Base-by-base conservation (phyloP, 2,113 vertebrate genomes). In the Lophura nycthemera region DNA sequence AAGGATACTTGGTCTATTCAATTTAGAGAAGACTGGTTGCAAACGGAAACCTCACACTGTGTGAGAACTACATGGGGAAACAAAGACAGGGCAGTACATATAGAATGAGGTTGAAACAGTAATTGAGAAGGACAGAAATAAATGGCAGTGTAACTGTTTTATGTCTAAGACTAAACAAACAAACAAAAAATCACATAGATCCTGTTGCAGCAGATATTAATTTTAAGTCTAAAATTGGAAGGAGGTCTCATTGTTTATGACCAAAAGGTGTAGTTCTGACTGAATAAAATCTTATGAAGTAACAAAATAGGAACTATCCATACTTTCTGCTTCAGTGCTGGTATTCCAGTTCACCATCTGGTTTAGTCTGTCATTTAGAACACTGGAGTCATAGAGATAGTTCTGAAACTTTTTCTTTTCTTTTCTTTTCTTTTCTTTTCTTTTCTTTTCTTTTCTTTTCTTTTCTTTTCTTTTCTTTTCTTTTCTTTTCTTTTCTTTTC, bases 381-480 rank as follows among this genome's bases (percentile, higher is more conserved):
- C 15, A 10, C 2, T 24, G 2, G 1, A 15, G 2, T 59, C n/a
- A 32, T 10, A 85, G 38, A 65, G 66, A 52, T 8, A 5, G 2
- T 3, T 63, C 13, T 40, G 34, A 61, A 83, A 32, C 30, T 30
- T 54, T 25, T 27, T 66, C 22, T 74, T 45, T n/a, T n/a, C n/a
- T n/a, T n/a, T n/a, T n/a, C n/a, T 22, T 8, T 19, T 45, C 25
- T 10, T 29, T 72, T 4, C 27, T 10, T 19, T 45, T 29, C n/a
- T n/a, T 19, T 30, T 13, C 27, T 61, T 27, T 57, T 59, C 4
- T 11, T 18, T 4, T n/a, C n/a, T 22, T 8, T 19, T 45, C 25
- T 10, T 29, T 72, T 4, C 27, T 10, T 19, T 45, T 29, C n/a
- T n/a, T 19, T 30, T 13, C 27, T 61, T 27, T 57, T 59, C 4